Base-by-base conservation (phyloP, 2,113 vertebrate genomes). In the Xyrauchen texanus region DNA sequence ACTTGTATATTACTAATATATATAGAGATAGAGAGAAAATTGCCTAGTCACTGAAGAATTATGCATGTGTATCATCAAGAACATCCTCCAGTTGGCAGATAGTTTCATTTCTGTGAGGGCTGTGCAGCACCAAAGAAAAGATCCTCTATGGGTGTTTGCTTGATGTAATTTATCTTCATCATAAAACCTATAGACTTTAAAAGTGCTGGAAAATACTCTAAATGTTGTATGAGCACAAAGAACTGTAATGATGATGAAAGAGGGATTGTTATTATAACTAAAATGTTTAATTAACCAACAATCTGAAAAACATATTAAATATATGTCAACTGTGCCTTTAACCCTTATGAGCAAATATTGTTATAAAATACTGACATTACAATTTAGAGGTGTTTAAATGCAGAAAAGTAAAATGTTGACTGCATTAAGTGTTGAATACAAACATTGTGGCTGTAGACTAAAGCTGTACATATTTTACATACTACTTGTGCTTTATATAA, bases 391-490 rank as follows among this genome's bases (percentile, higher is more conserved):
- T 8, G 71, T 60, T 4, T 74, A 45, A 63, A 51, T n/a, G 44
- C 46, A 49, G 57, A 16, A 11, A 21, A 46, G 60, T 55, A 77
- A 60, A 71, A 58, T 65, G 47, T 71, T 52, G 45, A 55, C 16
- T 52, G 58, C 6, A 55, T 65, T 46, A 45, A 68, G 15, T 74
- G 63, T n/a, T 79, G 10, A 72, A 75, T 15, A 70, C n/a, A 8
- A 71, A 67, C 46, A 65, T 55, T 69, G 10, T 52, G 13, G 15
- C 58, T 79, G 61, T 70, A 82, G 76, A 58, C 47, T 34, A 69
- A 68, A 80, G 58, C 66, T 84, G 73, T 83, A 78, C 74, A 79
- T 78, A 60, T 67, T 77, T 67, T 81, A 80, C 44, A 76, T 76
- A 71, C 21, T 66, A 44, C 66, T 65, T 4, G 47, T 68, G 65